Evolutionary conservation across 1,140 invertebrate genomes (phyloP).

Genomic region (Apis cerana): DNA sequence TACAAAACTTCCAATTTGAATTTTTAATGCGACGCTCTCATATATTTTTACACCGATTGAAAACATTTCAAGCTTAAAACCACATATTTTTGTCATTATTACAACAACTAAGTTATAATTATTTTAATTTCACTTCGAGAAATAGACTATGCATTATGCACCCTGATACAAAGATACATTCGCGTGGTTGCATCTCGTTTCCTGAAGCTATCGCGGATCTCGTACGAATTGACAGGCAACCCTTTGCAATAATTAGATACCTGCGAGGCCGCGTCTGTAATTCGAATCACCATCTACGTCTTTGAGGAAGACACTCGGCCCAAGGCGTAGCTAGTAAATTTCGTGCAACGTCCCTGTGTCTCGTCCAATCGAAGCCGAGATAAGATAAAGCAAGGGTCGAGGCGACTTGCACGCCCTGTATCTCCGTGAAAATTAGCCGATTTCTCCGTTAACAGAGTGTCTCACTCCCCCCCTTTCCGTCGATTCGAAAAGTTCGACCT

Average conservation of each 20-base stretch:
- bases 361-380: conserved; percentile 30
- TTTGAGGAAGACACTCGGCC: conserved; percentile 22
- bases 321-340: conserved; percentile 22
- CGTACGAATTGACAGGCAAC: background rate
- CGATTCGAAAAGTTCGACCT: conserved; percentile 46
- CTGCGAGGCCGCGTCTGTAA: conserved; percentile 51
- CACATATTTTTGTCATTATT: no score
- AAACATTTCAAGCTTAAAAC: no score
- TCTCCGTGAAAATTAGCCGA: conserved; percentile 32
- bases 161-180: background rate
- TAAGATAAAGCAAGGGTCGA: conserved; percentile 26
- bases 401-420: background rate
- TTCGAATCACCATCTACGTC: conserved; percentile 50
- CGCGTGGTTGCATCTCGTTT: background rate
- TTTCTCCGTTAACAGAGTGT: conserved; percentile 21
- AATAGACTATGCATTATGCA: no score
- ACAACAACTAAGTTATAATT: no score
- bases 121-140: no score
- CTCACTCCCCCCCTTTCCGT: no score
- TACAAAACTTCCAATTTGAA: no score
- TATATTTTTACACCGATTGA: no score
- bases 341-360: conserved; percentile 10
- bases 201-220: no score
- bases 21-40: no score
- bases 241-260: conserved; percentile 52